Percentiles rank a stretch among this genome's conserved stretches.
Conservation (phyloP, 2,113 vertebrate genomes). For the Apeltes quadracus region DNA sequence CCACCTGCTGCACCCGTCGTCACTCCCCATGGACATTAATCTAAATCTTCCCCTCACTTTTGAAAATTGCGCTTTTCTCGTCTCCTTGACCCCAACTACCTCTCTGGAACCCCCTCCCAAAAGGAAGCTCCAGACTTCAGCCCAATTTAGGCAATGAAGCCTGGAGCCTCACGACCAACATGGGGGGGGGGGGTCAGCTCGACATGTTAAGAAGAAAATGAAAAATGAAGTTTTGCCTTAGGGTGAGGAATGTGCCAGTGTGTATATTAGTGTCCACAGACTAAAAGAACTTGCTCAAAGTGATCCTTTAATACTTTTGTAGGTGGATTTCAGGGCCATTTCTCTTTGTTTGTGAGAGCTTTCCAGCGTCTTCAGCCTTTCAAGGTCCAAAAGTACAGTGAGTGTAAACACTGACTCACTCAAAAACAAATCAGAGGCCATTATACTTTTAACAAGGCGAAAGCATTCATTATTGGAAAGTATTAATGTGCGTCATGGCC, state of each 20-base stretch:
- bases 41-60: slow-evolving; percentile 25
- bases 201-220: slow-evolving; percentile 48
- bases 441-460: slow-evolving; percentile 30
- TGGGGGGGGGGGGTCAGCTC: slow-evolving; percentile 13
- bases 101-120: slow-evolving; percentile 15
- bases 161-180: slow-evolving; percentile 6
- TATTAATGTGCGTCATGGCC: slow-evolving; percentile 17
- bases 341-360: slow-evolving; percentile 36
- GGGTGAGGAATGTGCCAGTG: slow-evolving; percentile 32
- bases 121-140: slow-evolving; percentile 33
- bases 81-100: slow-evolving; percentile 17
- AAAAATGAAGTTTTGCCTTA: slow-evolving; percentile 15
- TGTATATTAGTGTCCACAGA: slow-evolving; percentile 25
- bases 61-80: not conserved
- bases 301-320: slow-evolving; percentile 56
- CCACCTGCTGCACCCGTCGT: not conserved
- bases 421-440: slow-evolving; percentile 41
- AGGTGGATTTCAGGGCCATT: slow-evolving; percentile 54
- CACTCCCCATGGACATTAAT: slow-evolving; percentile 14
- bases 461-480: slow-evolving; percentile 12
- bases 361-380: slow-evolving; percentile 37
- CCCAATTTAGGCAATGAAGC: slow-evolving; percentile 44
- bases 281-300: slow-evolving; percentile 16
- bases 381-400: slow-evolving; percentile 29
- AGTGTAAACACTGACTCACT: slow-evolving; percentile 55